A percentile compares a stretch with the other conserved stretches of the same genome.
Evolutionary conservation across 2,888 invertebrate genomes (phyloP).

Genomic region (Ectemnius cavifrons): DNA sequence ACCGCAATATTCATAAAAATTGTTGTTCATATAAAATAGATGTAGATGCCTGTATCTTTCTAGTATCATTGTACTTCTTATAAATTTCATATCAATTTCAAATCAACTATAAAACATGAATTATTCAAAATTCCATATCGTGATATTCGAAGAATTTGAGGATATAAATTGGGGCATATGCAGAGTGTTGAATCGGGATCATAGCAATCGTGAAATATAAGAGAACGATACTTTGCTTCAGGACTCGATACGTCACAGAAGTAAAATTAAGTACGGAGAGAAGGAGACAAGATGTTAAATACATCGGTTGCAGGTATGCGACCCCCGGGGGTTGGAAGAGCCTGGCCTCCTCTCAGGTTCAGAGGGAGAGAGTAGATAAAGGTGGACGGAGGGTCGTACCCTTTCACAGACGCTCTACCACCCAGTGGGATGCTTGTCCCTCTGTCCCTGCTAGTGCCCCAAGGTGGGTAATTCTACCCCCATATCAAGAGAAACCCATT

Average conservation of each 20-base stretch:
- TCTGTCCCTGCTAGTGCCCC: conserved; percentile 77
- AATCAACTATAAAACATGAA: no score
- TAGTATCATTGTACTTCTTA: background rate
- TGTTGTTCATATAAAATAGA: background rate
- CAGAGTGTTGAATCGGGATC: background rate
- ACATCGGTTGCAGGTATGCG: conserved; percentile 76
- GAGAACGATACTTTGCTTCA: conserved; percentile 32
- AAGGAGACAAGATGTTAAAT: conserved; percentile 67
- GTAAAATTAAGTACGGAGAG: conserved; percentile 34
- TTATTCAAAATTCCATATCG: no score
- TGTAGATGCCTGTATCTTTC: background rate
- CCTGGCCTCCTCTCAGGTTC: conserved; percentile 74
- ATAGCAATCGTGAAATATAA: background rate
- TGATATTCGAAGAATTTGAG: no score
- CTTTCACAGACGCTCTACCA: conserved; percentile 82
- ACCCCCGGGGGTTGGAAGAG: conserved; percentile 77
- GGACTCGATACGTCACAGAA: conserved; percentile 47
- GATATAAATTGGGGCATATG: no score
- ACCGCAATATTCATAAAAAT: background rate
- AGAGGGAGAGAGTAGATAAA: conserved; percentile 77
- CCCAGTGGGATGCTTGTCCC: conserved; percentile 74
- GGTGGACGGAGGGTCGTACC: conserved; percentile 81
- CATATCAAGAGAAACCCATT: conserved; percentile 46
- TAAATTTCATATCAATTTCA: background rate
- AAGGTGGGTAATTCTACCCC: conserved; percentile 78